phyloP scores from a whole-genome alignment of 2,888 invertebrate genomes.

The Tricholauxania praeusta region DNA sequence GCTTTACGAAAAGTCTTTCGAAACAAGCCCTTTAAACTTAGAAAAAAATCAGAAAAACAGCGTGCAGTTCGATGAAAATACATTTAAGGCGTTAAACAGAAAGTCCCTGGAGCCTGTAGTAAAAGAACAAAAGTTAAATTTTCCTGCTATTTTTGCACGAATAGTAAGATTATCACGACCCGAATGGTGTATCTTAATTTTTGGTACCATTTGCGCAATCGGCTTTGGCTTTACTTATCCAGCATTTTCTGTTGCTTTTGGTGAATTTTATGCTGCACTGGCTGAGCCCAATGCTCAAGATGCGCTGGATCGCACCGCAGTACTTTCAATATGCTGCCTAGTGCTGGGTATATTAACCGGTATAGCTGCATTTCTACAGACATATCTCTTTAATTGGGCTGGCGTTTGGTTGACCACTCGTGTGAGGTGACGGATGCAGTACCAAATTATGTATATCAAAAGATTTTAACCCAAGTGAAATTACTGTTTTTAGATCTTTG shows the following conservation, averaged over 20 bases:
- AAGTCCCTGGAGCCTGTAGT: not conserved
- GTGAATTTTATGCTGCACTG: conserved; percentile 81
- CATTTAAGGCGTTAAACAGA: conserved; percentile 42
- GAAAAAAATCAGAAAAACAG: conserved; percentile 64
- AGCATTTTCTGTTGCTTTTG: conserved; percentile 81
- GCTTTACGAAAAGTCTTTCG: conserved; percentile 65
- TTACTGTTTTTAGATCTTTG: conserved; percentile 45
- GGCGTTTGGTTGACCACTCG: conserved; percentile 82
- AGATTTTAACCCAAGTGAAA: conserved; percentile 4
- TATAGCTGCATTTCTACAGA: conserved; percentile 77
- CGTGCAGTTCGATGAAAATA: conserved; percentile 57
- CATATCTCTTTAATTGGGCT: conserved; percentile 81
- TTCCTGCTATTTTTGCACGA: conserved; percentile 67
- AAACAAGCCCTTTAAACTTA: conserved; percentile 62
- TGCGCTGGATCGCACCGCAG: conserved; percentile 72
- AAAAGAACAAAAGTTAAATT: conserved; percentile 64
- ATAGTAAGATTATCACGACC: conserved; percentile 76
- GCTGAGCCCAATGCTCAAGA: conserved; percentile 72
- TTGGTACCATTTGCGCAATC: conserved; percentile 75
- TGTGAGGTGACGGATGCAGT: conserved; percentile 62
- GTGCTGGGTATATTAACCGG: conserved; percentile 76
- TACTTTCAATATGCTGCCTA: conserved; percentile 76
- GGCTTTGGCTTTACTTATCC: conserved; percentile 81
- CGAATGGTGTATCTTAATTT: conserved; percentile 76
- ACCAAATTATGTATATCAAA: not conserved